Evolutionary conservation across 2,113 vertebrate genomes (phyloP), one percentile per base, ranked within the genome.

Genomic region (Onychorhynchus coronatus): DNA sequence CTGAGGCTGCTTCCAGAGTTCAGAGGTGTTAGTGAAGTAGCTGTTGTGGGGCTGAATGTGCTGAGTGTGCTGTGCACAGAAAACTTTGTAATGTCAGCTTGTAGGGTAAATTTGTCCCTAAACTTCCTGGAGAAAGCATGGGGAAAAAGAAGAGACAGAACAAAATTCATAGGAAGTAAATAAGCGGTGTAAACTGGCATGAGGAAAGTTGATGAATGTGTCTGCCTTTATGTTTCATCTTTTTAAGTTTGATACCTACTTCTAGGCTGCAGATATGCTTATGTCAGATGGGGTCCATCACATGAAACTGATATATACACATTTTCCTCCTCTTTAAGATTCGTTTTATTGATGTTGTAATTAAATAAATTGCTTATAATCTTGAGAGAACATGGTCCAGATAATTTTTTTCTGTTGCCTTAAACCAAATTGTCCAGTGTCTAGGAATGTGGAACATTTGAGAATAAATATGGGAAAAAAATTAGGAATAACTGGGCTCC

Each of bases 31-130:
- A 31, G 25, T 30, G 39, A 89, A 37, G 30, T 42, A 46, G 41
- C 44, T 68, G 12, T 30, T 84, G 52, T 23, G 35, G 33, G 30
- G 5, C 56, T 85, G 16, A n/a, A n/a, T n/a, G n/a, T n/a, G n/a
- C n/a, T n/a, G 1, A 81, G 9, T 1, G 1, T 49, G 7, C 5
- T 74, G 30, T 33, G 23, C 6, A 2, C 13, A 2, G 19, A 53
- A 33, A 59, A 49, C 42, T 39, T 86, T 66, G 19, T 65, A n/a
- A 49, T 58, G 37, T 39, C 56, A 87, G 42, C 21, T 52, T 61
- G 19, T 41, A 73, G 33, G 28, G 35, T 11, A 91, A 81, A 67
- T 41, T 41, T 44, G 7, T 73, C 52, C 41, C 28, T 58, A 66
- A 79, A 37, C 41, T 83, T 88, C 44, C 31, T 35, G 30, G 17